These are phyloP conservation scores for Smittia sp. DNA, from an alignment of 2,888 invertebrate species.

Conservation along the genomic window DNA sequence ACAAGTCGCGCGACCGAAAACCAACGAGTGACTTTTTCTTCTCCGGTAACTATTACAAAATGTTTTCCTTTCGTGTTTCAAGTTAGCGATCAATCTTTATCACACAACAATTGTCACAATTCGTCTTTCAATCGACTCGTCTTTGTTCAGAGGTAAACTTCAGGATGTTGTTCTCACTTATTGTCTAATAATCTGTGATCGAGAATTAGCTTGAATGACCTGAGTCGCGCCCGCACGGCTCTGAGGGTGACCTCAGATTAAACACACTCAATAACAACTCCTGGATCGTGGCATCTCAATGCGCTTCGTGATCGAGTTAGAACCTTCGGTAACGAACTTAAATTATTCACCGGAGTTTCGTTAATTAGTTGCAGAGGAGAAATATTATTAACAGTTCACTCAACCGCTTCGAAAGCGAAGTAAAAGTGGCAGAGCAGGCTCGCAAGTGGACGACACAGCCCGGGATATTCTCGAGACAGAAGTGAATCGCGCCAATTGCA, in stretches of 20 bases:
- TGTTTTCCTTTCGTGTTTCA: no score
- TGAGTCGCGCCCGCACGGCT: neutral
- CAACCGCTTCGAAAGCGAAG: neutral
- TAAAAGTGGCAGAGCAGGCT: neutral
- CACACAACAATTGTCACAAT: neutral
- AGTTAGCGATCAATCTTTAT: neutral
- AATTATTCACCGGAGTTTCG: no score
- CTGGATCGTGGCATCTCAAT: neutral
- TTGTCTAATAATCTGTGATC: neutral
- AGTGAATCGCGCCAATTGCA: conserved; percentile 30
- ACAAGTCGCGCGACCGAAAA: neutral
- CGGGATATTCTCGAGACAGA: neutral
- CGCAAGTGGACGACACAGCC: neutral
- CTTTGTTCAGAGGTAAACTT: neutral
- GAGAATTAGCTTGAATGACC: conserved; percentile 1
- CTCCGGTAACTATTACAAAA: no score
- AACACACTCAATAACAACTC: neutral
- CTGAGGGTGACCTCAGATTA: neutral
- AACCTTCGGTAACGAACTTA: no score
- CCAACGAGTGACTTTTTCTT: neutral
- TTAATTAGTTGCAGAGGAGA: neutral
- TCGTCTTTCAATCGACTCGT: neutral
- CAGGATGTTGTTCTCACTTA: neutral
- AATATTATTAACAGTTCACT: neutral
- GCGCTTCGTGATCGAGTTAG: neutral